Base-by-base conservation (phyloP, 2,888 invertebrate genomes). In the Mantis religiosa region DNA sequence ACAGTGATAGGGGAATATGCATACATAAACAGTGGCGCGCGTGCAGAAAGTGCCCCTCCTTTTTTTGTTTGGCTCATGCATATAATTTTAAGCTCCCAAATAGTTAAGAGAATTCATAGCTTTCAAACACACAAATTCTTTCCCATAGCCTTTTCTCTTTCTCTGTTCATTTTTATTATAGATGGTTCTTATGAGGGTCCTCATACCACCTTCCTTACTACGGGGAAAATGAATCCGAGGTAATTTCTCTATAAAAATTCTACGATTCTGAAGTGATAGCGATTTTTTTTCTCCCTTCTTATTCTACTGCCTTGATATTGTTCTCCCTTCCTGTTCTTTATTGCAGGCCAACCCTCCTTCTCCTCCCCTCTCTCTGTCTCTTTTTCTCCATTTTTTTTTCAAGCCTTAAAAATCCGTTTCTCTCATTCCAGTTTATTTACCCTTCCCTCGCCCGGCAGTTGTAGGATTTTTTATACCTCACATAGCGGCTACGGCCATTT, bases 221-320 rank as follows among this genome's bases (percentile, higher is more conserved):
- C 54, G 89, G 86, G 89, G 41, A 87, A 89, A 90, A 89, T 90
- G 90, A 90, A 90, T 90, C 89, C 89, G 88, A 90, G 90, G 90
- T 90, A 90, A 90, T 90, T 90, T 90, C 90, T 89, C 90, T 89
- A 90, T 90, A 90, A 90, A 90, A 90, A 90, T 90, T 90, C 90
- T 90, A 89, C 90, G 90, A 90, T 89, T 89, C 90, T 88, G 90
- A 90, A 89, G 89, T 90, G 90, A 89, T 89, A 90, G 89, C 89
- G 88, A 87, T 89, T 89, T 88, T 89, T n/a, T 90, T 90, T 86
- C 85, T 86, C 85, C 84, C 82, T 47, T 88, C 85, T 81, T 84
- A 82, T 85, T 85, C 85, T 85, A 28, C 88, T 89, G 84, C 87
- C 82, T 85, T 89, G 88, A 88, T 89, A 89, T 89, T 89, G 89